Percentiles rank a stretch among this genome's conserved stretches.
Evolutionary conservation across 2,113 vertebrate species (phyloP).

Genomic region (Dicrurus megarhynchus): DNA sequence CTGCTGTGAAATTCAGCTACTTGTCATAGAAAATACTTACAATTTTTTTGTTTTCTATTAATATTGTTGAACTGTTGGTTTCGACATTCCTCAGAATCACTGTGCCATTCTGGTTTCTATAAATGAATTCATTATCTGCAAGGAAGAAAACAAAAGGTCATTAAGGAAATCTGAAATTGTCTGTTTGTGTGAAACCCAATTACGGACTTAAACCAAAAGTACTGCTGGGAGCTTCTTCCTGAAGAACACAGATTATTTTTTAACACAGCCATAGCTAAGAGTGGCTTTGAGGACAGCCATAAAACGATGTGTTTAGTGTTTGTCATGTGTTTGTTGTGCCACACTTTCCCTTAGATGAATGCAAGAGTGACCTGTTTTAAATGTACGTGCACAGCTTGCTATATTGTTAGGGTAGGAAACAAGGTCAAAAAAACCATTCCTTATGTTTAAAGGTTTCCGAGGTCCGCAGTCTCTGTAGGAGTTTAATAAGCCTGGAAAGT

Average conservation of each 20-base stretch:
- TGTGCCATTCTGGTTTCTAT: constrained; percentile 84
- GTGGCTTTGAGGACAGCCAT: not conserved
- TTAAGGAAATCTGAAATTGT: not conserved
- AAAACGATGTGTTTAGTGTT: rapidly evolving
- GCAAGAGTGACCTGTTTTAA: not conserved
- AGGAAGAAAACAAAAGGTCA: constrained; percentile 33
- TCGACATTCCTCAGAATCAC: constrained; percentile 88
- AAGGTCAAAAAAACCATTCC: not conserved
- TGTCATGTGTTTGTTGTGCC: not conserved
- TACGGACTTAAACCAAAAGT: not conserved
- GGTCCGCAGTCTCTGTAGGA: not conserved
- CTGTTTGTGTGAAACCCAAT: not conserved
- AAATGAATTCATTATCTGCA: constrained; percentile 90
- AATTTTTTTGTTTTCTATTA: constrained; percentile 96
- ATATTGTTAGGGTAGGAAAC: not conserved
- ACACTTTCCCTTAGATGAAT: not conserved
- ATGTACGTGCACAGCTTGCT: not conserved
- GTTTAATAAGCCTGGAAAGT: not conserved
- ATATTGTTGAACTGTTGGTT: constrained; percentile 77
- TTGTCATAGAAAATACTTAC: constrained; percentile 81
- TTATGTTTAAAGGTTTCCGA: not conserved
- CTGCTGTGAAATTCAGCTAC: constrained; percentile 28
- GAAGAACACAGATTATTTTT: not conserved
- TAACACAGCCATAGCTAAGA: not conserved
- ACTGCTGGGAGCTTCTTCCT: not conserved